These are phyloP conservation scores for Chironomus tepperi DNA, from an alignment of 1,140 invertebrate species.

Conservation along the genomic window DNA sequence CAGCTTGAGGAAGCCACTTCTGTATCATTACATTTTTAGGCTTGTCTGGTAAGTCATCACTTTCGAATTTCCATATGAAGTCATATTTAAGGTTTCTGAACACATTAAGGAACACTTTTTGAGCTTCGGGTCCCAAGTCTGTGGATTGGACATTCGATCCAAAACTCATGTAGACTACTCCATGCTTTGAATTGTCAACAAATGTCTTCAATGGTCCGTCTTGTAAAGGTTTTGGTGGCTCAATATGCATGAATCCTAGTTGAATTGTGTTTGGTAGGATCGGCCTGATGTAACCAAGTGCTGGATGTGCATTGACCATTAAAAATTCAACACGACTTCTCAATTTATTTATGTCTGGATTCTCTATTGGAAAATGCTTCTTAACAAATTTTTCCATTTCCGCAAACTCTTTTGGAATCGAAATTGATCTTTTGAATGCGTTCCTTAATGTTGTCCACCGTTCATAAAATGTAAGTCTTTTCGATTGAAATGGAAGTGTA, in stretches of 20 bases:
- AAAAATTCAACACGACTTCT: constrained; percentile 41
- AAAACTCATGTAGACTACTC: constrained; percentile 52
- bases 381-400: background rate
- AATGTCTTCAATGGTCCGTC: constrained; percentile 43
- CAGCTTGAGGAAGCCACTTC: constrained; percentile 48
- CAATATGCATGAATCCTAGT: constrained; percentile 48
- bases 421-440: no score
- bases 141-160: constrained; percentile 46
- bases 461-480: background rate
- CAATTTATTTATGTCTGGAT: constrained; percentile 32
- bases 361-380: constrained; percentile 25
- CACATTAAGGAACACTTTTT: background rate
- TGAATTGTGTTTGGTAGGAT: constrained; percentile 47
- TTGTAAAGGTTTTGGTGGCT: constrained; percentile 34
- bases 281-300: constrained; percentile 42
- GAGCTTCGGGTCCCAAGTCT: background rate
- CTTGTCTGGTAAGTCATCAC: constrained; percentile 33
- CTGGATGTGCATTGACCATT: constrained; percentile 47
- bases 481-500: background rate
- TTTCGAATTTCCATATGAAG: constrained; percentile 42
- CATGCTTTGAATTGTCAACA: constrained; percentile 45
- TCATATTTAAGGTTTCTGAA: background rate
- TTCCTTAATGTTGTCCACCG: no score
- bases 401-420: no score
- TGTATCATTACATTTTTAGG: constrained; percentile 43